Evolutionary conservation across 1,140 invertebrate species (phyloP).

Genomic region (Chlorops oryzae): DNA sequence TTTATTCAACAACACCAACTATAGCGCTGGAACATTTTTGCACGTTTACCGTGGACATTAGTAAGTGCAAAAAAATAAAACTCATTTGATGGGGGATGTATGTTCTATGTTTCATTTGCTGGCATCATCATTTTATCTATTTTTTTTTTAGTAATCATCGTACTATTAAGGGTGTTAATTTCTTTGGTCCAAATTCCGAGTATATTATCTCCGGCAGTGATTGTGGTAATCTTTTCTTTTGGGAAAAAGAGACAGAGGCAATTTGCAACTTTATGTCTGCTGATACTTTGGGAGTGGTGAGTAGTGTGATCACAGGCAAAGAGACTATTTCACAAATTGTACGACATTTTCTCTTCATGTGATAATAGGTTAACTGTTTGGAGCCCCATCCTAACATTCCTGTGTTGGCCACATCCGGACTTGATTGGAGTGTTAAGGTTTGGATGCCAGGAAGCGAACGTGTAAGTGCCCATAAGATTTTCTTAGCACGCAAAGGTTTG

Average conservation of each 20-base stretch:
- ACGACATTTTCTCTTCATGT: too few relatives aligned
- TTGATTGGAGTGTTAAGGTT: slow-evolving; percentile 89
- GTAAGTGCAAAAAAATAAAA: slow-evolving; percentile 21
- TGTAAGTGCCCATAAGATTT: too few relatives aligned
- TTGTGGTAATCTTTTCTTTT: slow-evolving; percentile 91
- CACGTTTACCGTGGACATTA: slow-evolving; percentile 73
- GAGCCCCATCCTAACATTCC: slow-evolving; percentile 85
- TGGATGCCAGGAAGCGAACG: slow-evolving; percentile 72
- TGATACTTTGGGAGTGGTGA: slow-evolving; percentile 80
- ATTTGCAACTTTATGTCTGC: slow-evolving; percentile 83
- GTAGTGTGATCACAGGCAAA: slow-evolving; percentile 31
- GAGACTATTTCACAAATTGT: background rate
- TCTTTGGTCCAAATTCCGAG: slow-evolving; percentile 86
- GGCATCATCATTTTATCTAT: slow-evolving; percentile 2
- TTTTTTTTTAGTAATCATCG: slow-evolving; percentile 56
- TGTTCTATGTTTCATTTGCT: background rate
- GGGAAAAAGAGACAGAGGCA: slow-evolving; percentile 83
- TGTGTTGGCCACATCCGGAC: slow-evolving; percentile 71
- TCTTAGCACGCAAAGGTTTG: too few relatives aligned
- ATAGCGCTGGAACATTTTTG: slow-evolving; percentile 53
- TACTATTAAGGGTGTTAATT: slow-evolving; percentile 89
- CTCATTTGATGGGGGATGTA: too few relatives aligned
- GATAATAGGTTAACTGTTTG: slow-evolving; percentile 79
- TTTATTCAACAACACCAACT: slow-evolving; percentile 68
- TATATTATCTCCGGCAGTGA: slow-evolving; percentile 91